Evolutionary conservation across 1,140 invertebrate species (phyloP), one percentile per base, ranked within the genome.

Genomic region (Drosophila miranda): DNA sequence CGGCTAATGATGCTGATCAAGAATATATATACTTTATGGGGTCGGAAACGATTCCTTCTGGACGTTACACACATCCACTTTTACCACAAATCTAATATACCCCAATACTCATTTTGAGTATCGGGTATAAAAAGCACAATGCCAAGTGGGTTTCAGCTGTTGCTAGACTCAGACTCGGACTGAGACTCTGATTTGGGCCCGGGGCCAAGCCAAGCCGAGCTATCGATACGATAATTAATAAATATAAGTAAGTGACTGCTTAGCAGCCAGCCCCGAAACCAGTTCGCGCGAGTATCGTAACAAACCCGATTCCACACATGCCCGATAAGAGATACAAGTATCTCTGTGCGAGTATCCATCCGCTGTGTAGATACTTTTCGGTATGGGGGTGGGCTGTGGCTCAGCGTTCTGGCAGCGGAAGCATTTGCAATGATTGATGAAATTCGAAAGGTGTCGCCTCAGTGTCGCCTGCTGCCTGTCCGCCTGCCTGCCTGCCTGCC

Each of bases 211-310:
- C 16, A 16, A 16, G 16, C 43, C 51, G 48, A 69, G 76, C 68
- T 81, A 87, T 81, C 82, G 77, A 84, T 81, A 62, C 82, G 81
- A 77, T 86, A 86, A 86, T 86, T 86, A 86, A 86, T 86, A 86
- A 86, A 84, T 76, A 86, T 50, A 64, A 76, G 69, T 64, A 57
- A 54, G 48, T 38, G 58, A 54, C 52, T 60, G 66, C 60, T 59
- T 46, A 67, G 41, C 51, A 43, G 55, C 21, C 34, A 13, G 34
- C 34, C 34, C 62, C 54, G 43, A 75, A 83, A 84, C 80, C 80
- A 84, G 80, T 83, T 83, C 45, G 53, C 41, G 23, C 34, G 42
- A 41, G 48, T 52, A 34, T 56, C 50, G 66, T 66, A 81, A 81
- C 75, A 78, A 71, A 46, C 61, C 64, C 52, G 63, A 68, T 55